Evolutionary conservation across 2,797 vertebrate species (phyloP), one percentile per base, ranked within the genome.

Genomic region (Sebastolobus alascanus): DNA sequence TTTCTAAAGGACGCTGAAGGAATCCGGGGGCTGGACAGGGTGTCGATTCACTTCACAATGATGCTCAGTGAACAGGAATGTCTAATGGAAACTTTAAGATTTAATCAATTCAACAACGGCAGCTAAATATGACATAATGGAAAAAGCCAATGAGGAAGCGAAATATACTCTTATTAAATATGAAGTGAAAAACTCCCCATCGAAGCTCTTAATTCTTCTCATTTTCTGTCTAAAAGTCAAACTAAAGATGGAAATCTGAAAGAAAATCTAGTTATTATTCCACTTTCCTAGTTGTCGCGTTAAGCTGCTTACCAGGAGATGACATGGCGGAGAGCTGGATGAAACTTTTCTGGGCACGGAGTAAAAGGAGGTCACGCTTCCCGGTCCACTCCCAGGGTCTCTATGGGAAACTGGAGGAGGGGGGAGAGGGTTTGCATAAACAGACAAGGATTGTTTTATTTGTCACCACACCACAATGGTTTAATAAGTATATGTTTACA

Each of bases 281-380:
- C 37, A 22, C n/a, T 16, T 35, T 11, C 9, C 27, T n/a, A 8
- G 3, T 14, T 59, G 33, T 5, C 9, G 43, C 1, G 0, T 25
- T 22, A n/a, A 37, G n/a, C 1, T 16, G 82, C 89, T 93, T 89
- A 96, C 95, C 93, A 67, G 94, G 93, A 73, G 81, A 92, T 4
- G 95, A 96, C 95, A 96, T 96, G 73, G 46, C 61, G 69, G 63
- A 25, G 54, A 63, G 63, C 46, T 50, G 77, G 59, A 1, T 25
- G 16, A n/a, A 56, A 33, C 14, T 37, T 63, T 56, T 40, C 8
- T 61, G 35, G 52, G 37, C 7, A n/a, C 29, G 8, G 61, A 78
- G 55, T 27, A 6, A 81, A 83, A 76, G 2, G 8, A 76, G 65
- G 81, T 80, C 75, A 22, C 43, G 33, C 87, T 92, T 92, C 80